phyloP scores from a whole-genome alignment of 2,797 vertebrate species.

The Triplophysa yarkandensis region DNA sequence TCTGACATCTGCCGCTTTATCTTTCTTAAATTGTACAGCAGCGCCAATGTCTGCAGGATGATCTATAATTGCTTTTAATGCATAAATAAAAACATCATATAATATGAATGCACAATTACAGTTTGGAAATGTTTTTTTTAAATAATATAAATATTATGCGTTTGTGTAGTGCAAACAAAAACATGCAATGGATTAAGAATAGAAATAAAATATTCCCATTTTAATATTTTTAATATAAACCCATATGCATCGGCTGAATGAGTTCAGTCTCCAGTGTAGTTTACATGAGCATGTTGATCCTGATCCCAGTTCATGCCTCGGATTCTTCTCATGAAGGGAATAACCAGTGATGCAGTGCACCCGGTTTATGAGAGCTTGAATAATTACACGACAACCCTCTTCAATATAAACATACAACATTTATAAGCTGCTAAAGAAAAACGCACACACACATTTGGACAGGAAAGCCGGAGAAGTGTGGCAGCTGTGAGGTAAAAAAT shows the following conservation, averaged over 20 bases:
- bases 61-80: background rate
- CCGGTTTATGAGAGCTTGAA: background rate
- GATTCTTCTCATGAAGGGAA: background rate
- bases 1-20: background rate
- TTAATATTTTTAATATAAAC: too few species aligned
- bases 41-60: background rate
- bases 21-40: background rate
- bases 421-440: constrained; percentile 21
- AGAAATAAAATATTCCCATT: too few species aligned
- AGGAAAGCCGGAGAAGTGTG: constrained; percentile 49
- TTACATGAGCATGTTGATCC: background rate
- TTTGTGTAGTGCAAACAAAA: too few species aligned
- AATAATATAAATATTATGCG: too few species aligned
- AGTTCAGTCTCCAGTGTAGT: background rate
- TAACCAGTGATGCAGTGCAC: constrained; percentile 10
- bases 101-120: background rate
- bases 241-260: too few species aligned
- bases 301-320: background rate
- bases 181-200: too few species aligned
- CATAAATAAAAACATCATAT: background rate
- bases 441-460: constrained; percentile 26
- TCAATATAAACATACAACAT: constrained; percentile 18
- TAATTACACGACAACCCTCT: background rate
- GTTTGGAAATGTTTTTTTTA: background rate
- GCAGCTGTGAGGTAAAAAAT: constrained; percentile 53